A percentile compares a stretch with the other conserved stretches of the same genome.
phyloP scores from a whole-genome alignment of 1,140 invertebrate species.

The Bombyx mandarina region DNA sequence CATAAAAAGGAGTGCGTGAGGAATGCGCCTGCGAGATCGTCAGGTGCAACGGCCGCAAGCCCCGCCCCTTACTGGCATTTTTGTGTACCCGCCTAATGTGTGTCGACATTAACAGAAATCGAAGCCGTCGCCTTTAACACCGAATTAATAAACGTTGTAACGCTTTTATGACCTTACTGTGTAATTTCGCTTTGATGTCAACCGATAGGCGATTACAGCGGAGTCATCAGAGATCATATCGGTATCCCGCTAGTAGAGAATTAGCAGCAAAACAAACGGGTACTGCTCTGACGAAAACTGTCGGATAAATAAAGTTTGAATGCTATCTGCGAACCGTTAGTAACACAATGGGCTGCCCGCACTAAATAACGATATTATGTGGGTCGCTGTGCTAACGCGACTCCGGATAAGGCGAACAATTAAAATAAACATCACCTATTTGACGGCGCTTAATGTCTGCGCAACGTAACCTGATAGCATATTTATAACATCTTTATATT shows the following conservation, averaged over 20 bases:
- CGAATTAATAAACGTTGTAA: not conserved
- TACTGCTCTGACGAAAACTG: no score
- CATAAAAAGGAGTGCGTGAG: slow-evolving; percentile 59
- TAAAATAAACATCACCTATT: slow-evolving; percentile 32
- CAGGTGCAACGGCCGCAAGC: slow-evolving; percentile 54
- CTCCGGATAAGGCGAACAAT: slow-evolving; percentile 41
- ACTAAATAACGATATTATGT: slow-evolving; percentile 37
- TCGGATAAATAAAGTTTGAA: slow-evolving; percentile 6
- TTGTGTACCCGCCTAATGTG: slow-evolving; percentile 38
- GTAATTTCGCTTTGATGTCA: not conserved
- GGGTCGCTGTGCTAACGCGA: slow-evolving; percentile 36
- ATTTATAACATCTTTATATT: slow-evolving; percentile 23
- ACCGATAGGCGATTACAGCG: not conserved
- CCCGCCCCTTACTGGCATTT: slow-evolving; percentile 41
- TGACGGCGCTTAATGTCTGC: slow-evolving; percentile 15
- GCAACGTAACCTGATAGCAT: slow-evolving; percentile 19
- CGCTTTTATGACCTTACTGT: not conserved
- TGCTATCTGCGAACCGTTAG: slow-evolving; percentile 38
- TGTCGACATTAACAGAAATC: slow-evolving; percentile 22
- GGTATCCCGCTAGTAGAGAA: not conserved
- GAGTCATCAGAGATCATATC: slow-evolving; percentile 1
- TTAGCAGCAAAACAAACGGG: not conserved
- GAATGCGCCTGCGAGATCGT: slow-evolving; percentile 44
- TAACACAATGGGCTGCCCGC: slow-evolving; percentile 33
- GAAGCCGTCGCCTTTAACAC: not conserved